phyloP scores from a whole-genome alignment of 2,797 vertebrate species.

The Acomys russatus region DNA sequence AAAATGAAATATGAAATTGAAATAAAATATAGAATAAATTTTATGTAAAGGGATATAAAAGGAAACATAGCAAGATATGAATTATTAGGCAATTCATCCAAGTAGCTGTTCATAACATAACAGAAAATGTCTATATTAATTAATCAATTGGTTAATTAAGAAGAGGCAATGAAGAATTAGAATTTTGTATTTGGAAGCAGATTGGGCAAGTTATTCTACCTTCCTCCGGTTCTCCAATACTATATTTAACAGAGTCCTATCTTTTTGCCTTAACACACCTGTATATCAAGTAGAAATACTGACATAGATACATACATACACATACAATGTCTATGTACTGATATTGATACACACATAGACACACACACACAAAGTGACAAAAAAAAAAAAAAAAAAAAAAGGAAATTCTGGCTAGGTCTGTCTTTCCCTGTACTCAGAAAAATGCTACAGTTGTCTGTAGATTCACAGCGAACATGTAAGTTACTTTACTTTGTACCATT shows the following conservation, averaged over 20 bases:
- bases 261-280: not conserved
- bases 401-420: not conserved
- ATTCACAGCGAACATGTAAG: not conserved
- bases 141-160: not conserved
- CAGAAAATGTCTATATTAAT: not conserved
- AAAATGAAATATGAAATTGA: not conserved
- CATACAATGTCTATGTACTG: too few relatives aligned
- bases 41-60: not conserved
- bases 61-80: not conserved
- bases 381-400: too few relatives aligned
- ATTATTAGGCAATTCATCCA: not conserved
- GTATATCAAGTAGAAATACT: not conserved
- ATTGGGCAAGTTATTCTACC: not conserved
- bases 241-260: not conserved
- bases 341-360: not conserved
- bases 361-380: not conserved
- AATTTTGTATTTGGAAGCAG: slow-evolving; percentile 24
- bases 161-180: not conserved
- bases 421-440: not conserved
- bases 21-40: slow-evolving; percentile 34
- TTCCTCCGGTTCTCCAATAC: not conserved
- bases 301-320: not conserved
- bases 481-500: not conserved
- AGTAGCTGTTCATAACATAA: not conserved
- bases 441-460: not conserved